Percentiles rank a stretch among this genome's conserved stretches.
Evolutionary conservation across 2,797 vertebrate genomes (phyloP).

Genomic region (Peromyscus nudipes): DNA sequence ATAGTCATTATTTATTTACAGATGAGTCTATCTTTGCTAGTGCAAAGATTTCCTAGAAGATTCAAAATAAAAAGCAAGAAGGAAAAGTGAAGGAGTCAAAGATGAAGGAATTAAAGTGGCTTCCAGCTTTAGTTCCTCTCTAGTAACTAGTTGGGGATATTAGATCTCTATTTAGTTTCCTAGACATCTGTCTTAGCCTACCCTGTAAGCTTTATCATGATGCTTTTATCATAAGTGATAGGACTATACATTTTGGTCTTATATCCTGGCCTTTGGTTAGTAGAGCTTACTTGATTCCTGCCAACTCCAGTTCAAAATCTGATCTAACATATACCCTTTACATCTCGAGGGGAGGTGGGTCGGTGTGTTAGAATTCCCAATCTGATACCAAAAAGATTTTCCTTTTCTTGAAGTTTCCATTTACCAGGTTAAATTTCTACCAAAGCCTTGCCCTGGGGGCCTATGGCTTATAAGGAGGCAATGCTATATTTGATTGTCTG

Average conservation of each 20-base stretch:
- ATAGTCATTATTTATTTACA: background rate
- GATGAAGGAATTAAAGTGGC: background rate
- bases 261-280: background rate
- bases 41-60: constrained; percentile 40
- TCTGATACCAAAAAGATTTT: background rate
- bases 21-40: background rate
- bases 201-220: background rate
- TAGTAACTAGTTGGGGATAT: background rate
- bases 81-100: background rate
- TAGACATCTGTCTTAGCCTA: background rate
- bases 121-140: background rate
- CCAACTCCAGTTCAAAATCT: background rate
- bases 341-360: background rate
- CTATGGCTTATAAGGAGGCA: background rate
- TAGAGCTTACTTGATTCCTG: background rate
- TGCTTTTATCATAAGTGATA: background rate
- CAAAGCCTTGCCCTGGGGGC: background rate
- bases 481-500: background rate
- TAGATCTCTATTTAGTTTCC: background rate
- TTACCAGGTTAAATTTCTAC: background rate
- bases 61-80: background rate
- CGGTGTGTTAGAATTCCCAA: background rate
- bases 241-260: background rate
- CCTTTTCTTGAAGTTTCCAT: background rate
- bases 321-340: background rate